Base-by-base conservation (phyloP, 2,113 vertebrate genomes). In the Piaya cayana region DNA sequence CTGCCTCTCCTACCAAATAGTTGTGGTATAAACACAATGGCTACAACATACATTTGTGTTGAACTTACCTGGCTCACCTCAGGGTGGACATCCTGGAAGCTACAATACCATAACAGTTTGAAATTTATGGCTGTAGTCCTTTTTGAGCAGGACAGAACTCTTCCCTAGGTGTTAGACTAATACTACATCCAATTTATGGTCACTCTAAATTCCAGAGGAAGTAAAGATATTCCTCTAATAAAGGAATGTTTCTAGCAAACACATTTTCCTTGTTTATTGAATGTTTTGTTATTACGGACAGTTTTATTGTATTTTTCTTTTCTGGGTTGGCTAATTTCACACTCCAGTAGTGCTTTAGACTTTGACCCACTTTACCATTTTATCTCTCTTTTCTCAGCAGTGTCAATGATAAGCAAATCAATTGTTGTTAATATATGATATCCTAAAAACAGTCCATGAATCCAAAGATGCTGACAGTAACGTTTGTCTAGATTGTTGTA, bases 1-100 rank as follows among this genome's bases (percentile, higher is more conserved):
- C 36, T 45, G 13, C 21, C 23, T 5, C 25, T 53, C 60, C 37
- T 10, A 65, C 7, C 29, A 39, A 37, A 55, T 8, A 56, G 8
- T 5, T n/a, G 12, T 59, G 7, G 5, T 37, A 29, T n/a, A 45
- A 79, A 52, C 29, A 36, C 15, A 23, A 8, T 27, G 29, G 8
- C 16, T 29, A 43, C 23, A 45, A n/a, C 0, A 0, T 29, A n/a
- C 11, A 89, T 3, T 27, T 60, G 6, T 4, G 2, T 5, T n/a
- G 53, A 52, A 52, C 43, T 58, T 50, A 58, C 27, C 22, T 32
- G 59, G 20, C 2, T 29, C 19, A 37, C 15, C 47, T 30, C 37
- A 22, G 56, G 27, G 37, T n/a, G 22, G 6, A 11, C 21, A 37
- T 27, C 22, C 2, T 12, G 34, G 34, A n/a, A 77, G 26, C 5